Base-by-base conservation (phyloP, 2,888 invertebrate species). In the Omphaloscelis lunosa region DNA sequence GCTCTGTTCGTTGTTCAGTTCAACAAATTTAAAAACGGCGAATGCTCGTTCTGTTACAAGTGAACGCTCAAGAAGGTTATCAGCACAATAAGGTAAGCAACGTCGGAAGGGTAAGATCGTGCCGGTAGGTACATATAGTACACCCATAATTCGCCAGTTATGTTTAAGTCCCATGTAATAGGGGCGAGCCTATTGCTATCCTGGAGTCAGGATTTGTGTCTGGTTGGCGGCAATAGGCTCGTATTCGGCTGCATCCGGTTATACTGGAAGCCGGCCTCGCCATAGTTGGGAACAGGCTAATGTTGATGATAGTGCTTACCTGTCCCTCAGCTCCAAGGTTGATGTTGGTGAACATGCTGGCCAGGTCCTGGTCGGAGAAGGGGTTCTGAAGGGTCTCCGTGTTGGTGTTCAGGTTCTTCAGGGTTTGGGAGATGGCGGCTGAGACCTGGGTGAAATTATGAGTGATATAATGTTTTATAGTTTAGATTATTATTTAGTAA, bases 281-380 rank as follows among this genome's bases (percentile, higher is more conserved):
- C 9, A 20, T 34, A 34, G 20, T 39, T 17, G 0, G 9, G 23
- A 6, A 51, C 12, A 23, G 15, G 15, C 45, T 39, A 15, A 2
- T 0, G 17, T 27, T n/a, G 15, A n/a, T 15, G n/a, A 45, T n/a
- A 41, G 11, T 34, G 4, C 12, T 77, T 59, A 86, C 86, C 86
- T 86, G 88, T 41, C 82, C 84, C 1, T 95, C 78, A 20, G 41
- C 97, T 0, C 97, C 87, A 7, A 91, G 79, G 51, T 96, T 97
- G 78, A 97, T 95, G 82, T 97, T 97, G 0, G 97, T 97, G 91
- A 99, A 98, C 97, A 99, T 98, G 86, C 97, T 98, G 71, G 98
- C 97, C 2, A 99, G 95, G 86, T 99, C 98, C 61, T 98, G 98
- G 66, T 98, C 98, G 8, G 95, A 95, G 90, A 97, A 96, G 0